Evolutionary conservation across 1,140 invertebrate species (phyloP).

Genomic region (Amphibalanus amphitrite): DNA sequence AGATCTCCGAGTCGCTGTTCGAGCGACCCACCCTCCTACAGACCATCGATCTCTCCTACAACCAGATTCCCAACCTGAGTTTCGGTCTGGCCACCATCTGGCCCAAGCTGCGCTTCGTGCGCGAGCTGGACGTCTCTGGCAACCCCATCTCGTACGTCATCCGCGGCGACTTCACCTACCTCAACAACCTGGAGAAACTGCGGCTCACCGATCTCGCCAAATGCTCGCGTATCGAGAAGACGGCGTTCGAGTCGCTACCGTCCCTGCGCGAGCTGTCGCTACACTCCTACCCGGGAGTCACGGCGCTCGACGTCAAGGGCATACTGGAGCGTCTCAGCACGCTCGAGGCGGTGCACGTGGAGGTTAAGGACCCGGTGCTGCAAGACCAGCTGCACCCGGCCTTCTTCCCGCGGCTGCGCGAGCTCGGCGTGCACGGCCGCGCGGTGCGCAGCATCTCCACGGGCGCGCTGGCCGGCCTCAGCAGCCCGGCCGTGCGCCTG

Average conservation of each 20-base stretch:
- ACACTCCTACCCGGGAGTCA: constrained; percentile 53
- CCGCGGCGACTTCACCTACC: constrained; percentile 49
- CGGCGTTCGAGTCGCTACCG: constrained; percentile 49
- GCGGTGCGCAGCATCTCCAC: constrained; percentile 60
- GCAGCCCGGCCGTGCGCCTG: constrained; percentile 46
- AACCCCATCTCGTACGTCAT: constrained; percentile 54
- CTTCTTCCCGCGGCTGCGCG: constrained; percentile 55
- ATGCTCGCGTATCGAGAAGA: constrained; percentile 59
- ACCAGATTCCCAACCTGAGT: constrained; percentile 42
- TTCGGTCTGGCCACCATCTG: constrained; percentile 34
- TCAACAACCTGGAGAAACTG: constrained; percentile 43
- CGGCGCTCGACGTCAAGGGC: constrained; percentile 64
- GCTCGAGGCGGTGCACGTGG: constrained; percentile 47
- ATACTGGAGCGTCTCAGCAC: constrained; percentile 37
- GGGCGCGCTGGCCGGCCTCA: constrained; percentile 52
- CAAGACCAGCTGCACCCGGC: constrained; percentile 61
- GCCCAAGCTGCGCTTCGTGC: constrained; percentile 44
- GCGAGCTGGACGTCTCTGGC: constrained; percentile 51
- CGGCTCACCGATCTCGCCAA: constrained; percentile 45
- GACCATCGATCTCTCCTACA: constrained; percentile 55
- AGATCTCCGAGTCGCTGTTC: constrained; percentile 45
- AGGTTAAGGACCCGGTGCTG: constrained; percentile 64
- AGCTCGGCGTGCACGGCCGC: constrained; percentile 52
- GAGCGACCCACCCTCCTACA: constrained; percentile 59
- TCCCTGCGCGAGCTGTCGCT: constrained; percentile 49